Base-by-base conservation (phyloP, 1,140 invertebrate genomes). In the Trachymyrmex septentrionalis region DNA sequence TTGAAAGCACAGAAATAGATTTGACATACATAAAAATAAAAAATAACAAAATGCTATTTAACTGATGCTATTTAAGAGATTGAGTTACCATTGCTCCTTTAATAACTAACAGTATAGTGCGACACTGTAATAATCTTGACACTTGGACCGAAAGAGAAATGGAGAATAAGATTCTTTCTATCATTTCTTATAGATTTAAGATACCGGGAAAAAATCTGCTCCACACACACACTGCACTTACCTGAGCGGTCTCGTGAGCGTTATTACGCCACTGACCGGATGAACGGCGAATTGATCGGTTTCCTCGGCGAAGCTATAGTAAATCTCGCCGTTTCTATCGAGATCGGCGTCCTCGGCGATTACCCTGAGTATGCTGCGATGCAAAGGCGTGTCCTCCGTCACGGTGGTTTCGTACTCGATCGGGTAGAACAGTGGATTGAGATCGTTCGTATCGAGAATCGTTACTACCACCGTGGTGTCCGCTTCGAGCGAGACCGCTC, bases 251-350 rank as follows among this genome's bases (percentile, higher is more conserved):
- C 98, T 96, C 2, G 98, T 98, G 9, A 99, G 96, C 3, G 98
- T 97, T 57, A 99, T 96, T 12, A 98, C 96, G 3, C 99, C 99
- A 16, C 97, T 98, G 44, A 98, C 98, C 14, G 99, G 98, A 95
- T 99, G 98, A 80, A 99, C 97, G 7, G 98, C 97, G 94, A 99
- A 99, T 86, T 97, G 96, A 88, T 98, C 97, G 7, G 97, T 98
- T 21, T 96, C 95, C 85, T 98, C 96, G n/a, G 96, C 95, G 89
- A 99, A 97, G 94, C 98, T 99, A 94, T 99, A 99, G 94, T 99
- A 99, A 89, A 99, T 98, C 95, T 99, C 98, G 2, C 98, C 98
- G 94, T 99, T 99, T 69, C 98, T 96, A 0, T 99, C 99, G 14
- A 99, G 95, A 94, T 99, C 99, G 9, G 99, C 98, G 95, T 99